Percentiles rank a stretch among this genome's conserved stretches.
phyloP scores from a whole-genome alignment of 1,140 invertebrate genomes.

The Panagrolaimus sp. region DNA sequence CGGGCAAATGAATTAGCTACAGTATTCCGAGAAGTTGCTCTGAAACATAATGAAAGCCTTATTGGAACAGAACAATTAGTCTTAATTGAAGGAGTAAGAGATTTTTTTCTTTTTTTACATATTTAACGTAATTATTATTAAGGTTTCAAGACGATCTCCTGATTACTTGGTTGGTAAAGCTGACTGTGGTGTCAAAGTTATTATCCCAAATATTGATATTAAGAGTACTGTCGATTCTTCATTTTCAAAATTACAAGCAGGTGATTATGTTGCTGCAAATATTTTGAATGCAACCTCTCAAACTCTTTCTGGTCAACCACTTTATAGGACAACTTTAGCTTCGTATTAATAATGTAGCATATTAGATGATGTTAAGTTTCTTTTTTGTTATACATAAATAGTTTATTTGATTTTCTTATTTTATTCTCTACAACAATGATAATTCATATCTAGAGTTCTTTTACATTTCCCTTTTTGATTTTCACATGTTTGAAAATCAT shows the following conservation, averaged over 20 bases:
- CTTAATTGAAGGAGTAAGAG: slow-evolving; percentile 32
- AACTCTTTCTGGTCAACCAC: slow-evolving; percentile 18
- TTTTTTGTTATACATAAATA: too few species aligned
- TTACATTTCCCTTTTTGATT: not conserved
- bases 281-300: slow-evolving; percentile 32
- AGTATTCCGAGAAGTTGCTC: slow-evolving; percentile 38
- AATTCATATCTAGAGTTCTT: slow-evolving; percentile 10
- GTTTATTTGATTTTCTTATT: not conserved
- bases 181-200: slow-evolving; percentile 35
- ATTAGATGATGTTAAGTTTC: too few species aligned
- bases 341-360: not conserved
- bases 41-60: slow-evolving; percentile 22
- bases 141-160: slow-evolving; percentile 20
- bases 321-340: not conserved
- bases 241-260: slow-evolving; percentile 14
- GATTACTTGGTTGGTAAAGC: slow-evolving; percentile 25
- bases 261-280: slow-evolving; percentile 33
- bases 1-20: slow-evolving; percentile 60
- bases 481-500: not conserved
- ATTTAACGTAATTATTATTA: not conserved
- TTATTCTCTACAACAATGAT: slow-evolving; percentile 8
- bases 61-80: slow-evolving; percentile 33
- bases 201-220: slow-evolving; percentile 24
- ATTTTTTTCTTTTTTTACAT: not conserved
- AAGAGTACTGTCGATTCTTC: not conserved